Percentiles rank a stretch among this genome's conserved stretches.
phyloP scores from a whole-genome alignment of 1,140 invertebrate genomes.

The Calycopis cecrops region DNA sequence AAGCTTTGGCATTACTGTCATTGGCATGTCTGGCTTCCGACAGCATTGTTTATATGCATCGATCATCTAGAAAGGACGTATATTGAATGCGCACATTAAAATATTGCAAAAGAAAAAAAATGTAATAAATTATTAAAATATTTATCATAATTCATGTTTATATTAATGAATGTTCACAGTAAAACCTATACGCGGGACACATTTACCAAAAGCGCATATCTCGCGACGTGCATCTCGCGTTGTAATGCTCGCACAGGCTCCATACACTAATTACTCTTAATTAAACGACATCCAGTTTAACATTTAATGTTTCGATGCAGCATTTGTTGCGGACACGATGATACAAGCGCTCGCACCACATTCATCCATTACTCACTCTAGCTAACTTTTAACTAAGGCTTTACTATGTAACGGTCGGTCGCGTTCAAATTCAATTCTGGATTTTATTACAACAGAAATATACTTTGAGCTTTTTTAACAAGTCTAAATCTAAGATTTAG shows the following conservation, averaged over 20 bases:
- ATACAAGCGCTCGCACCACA: constrained; percentile 1
- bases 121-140: no score
- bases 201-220: background rate
- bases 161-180: no score
- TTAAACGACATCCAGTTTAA: constrained; percentile 7
- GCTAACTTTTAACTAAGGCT: background rate
- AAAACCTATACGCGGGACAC: no score
- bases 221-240: background rate
- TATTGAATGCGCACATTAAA: no score
- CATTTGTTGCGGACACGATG: background rate
- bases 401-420: constrained; percentile 1
- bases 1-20: no score
- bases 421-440: background rate
- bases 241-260: background rate
- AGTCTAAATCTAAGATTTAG: background rate
- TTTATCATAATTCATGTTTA: no score
- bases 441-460: background rate
- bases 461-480: background rate
- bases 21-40: no score
- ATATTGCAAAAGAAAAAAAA: no score
- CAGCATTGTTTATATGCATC: no score
- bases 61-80: no score
- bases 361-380: constrained; percentile 3
- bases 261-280: constrained; percentile 7
- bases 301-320: constrained; percentile 4